A percentile compares a stretch with the other conserved stretches of the same genome.
Evolutionary conservation across 2,797 vertebrate genomes (phyloP).

Genomic region (Lepilemur ruficaudatus): DNA sequence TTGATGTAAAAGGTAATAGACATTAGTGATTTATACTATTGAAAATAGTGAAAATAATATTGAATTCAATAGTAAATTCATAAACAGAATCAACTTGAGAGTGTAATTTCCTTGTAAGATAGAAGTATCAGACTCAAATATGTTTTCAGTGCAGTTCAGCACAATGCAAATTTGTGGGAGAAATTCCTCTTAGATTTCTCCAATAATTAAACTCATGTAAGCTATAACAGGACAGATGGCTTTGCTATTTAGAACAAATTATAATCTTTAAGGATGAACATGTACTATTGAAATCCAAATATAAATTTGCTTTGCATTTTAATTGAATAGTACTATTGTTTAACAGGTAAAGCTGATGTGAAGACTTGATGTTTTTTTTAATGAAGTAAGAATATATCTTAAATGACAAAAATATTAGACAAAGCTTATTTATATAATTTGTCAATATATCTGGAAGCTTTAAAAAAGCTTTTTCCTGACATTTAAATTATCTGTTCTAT

Average conservation of each 20-base stretch:
- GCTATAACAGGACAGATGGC: slow-evolving; percentile 78
- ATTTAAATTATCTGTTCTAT: neutral
- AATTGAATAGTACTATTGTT: neutral
- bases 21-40: neutral
- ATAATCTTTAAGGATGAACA: slow-evolving; percentile 80
- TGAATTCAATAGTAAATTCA: neutral
- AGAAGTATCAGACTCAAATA: neutral
- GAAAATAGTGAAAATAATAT: neutral
- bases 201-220: slow-evolving; percentile 68
- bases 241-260: slow-evolving; percentile 83
- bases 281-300: slow-evolving; percentile 79
- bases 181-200: slow-evolving; percentile 73
- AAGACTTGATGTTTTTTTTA: neutral
- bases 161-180: slow-evolving; percentile 55
- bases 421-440: neutral
- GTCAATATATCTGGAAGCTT: neutral
- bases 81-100: neutral
- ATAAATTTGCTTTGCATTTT: slow-evolving; percentile 58
- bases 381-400: neutral
- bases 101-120: slow-evolving; percentile 16
- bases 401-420: slow-evolving; percentile 32
- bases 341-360: slow-evolving; percentile 40
- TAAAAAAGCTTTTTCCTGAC: neutral
- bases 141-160: slow-evolving; percentile 21
- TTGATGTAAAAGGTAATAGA: neutral